A percentile compares a stretch with the other conserved stretches of the same genome.
Evolutionary conservation across 2,797 vertebrate genomes (phyloP).

Genomic region (Alauda arvensis): DNA sequence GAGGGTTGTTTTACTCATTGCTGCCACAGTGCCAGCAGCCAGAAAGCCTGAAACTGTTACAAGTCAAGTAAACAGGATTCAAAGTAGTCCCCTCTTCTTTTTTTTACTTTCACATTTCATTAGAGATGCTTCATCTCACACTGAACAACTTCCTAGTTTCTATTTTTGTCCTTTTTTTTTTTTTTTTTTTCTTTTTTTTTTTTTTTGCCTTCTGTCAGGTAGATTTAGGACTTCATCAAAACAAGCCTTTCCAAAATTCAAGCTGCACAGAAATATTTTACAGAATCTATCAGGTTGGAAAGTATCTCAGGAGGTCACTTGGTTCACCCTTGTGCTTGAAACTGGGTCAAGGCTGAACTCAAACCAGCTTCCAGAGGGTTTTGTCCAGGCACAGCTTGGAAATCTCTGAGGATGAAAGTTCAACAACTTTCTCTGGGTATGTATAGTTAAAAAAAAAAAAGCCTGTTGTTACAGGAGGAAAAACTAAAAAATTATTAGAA

Average conservation of each 20-base stretch:
- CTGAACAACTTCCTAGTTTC: conserved; percentile 4
- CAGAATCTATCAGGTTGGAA: background rate
- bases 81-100: background rate
- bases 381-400: background rate
- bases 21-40: background rate
- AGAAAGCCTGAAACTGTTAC: background rate
- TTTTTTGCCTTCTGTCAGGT: background rate
- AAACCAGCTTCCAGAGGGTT: background rate
- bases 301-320: conserved; percentile 20
- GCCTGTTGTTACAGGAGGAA: background rate
- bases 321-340: background rate
- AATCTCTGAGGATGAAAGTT: background rate
- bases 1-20: background rate
- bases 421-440: background rate
- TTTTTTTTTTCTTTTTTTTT: background rate
- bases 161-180: background rate
- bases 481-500: background rate
- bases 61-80: conserved; percentile 24
- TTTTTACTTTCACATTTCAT: background rate
- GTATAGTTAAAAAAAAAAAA: background rate
- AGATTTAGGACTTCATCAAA: background rate
- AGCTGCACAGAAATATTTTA: background rate
- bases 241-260: background rate
- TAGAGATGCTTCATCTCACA: conserved; percentile 9
- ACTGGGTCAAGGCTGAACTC: conserved; percentile 6